Evolutionary conservation across 2,888 invertebrate genomes (phyloP), one percentile per base, ranked within the genome.

Genomic region (Sthenelais limicola): DNA sequence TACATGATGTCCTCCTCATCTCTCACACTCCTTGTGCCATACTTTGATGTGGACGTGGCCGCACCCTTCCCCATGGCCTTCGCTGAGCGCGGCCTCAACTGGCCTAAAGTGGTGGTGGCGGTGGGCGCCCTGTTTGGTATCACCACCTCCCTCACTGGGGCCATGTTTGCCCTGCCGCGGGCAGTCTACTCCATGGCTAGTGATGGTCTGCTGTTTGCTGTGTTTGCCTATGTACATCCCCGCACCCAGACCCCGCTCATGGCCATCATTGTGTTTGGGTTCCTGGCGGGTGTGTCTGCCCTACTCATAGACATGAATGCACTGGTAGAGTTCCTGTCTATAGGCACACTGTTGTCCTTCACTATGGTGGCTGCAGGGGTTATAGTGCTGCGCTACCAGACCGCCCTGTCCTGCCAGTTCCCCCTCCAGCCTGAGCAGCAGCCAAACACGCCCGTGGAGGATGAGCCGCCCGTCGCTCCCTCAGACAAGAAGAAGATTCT

Each of bases 321-420:
- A 79, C 89, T 97, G 51, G 95, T 97, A 0, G 96, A 97, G 85
- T 96, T 97, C 85, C 95, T 97, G 94, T 96, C 96, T 0, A 96
- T 97, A 26, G 73, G 81, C 15, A 80, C 81, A 38, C 78, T 84
- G 47, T 52, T 82, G 32, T 74, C 76, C 0, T 96, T 96, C 85
- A 95, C 95, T 1, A 95, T 96, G 76, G 96, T 97, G 2, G 94
- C 95, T 77, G 94, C 94, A 18, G 93, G 94, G 75, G 94, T 96
- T 5, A 94, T 97, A 71, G 93, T 96, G 66, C 89, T 96, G 70
- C 91, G 96, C 58, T 96, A 96, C 83, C 90, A 92, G 56, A 84
- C 86, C 0, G 84, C 83, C 9, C 77, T 78, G 56, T 81, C 83
- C 72, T 85, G 84, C 66, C 86, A 85, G 76, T 86, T 86, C 75